A percentile compares a stretch with the other conserved stretches of the same genome.
These are phyloP conservation scores for Limnephilus rhombicus DNA, from an alignment of 2,888 invertebrate species.

Conservation along the genomic window DNA sequence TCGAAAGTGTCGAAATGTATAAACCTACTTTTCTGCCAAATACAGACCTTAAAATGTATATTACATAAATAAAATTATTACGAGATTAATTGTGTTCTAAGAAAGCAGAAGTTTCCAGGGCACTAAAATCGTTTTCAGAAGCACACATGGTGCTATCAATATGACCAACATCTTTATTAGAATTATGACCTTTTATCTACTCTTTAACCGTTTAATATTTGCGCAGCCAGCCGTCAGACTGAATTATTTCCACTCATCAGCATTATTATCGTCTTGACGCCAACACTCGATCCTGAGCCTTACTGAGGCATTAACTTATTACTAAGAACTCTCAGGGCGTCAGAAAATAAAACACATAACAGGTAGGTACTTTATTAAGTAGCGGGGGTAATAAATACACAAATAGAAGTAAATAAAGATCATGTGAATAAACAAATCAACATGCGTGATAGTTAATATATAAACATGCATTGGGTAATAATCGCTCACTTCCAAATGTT, in stretches of 20 bases:
- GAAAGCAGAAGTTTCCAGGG: not conserved
- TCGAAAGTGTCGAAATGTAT: too few relatives aligned
- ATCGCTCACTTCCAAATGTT: not conserved
- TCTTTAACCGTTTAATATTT: not conserved
- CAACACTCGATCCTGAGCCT: not conserved
- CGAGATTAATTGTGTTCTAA: too few relatives aligned
- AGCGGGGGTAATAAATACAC: not conserved
- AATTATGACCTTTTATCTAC: not conserved
- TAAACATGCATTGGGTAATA: not conserved
- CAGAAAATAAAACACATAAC: not conserved
- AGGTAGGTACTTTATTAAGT: not conserved
- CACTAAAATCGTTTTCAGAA: not conserved
- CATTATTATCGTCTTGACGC: not conserved
- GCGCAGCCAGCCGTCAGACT: not conserved
- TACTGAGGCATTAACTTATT: not conserved
- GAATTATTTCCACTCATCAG: not conserved
- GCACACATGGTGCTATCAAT: not conserved
- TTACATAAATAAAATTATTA: too few relatives aligned
- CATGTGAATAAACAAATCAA: not conserved
- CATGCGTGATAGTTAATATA: not conserved
- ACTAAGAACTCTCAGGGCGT: not conserved
- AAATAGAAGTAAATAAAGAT: slow-evolving; percentile 3
- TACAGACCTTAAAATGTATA: too few relatives aligned
- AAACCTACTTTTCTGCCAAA: too few relatives aligned
- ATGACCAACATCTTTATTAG: not conserved